Base-by-base conservation (phyloP, 1,140 invertebrate species). In the Matsumurasca onukii region DNA sequence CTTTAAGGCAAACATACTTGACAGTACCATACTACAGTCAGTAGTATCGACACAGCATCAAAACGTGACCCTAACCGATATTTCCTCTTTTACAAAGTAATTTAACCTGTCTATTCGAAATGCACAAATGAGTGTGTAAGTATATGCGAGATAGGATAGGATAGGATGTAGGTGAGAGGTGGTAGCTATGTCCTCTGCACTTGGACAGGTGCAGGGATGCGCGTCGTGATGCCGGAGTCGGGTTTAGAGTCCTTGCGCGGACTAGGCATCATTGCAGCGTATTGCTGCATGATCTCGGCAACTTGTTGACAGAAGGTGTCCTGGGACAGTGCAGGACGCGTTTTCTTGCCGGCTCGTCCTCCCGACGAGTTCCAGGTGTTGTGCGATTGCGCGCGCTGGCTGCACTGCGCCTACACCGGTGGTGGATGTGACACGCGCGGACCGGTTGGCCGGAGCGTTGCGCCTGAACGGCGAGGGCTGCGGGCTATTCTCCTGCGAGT, bases 331-430 rank as follows among this genome's bases (percentile, higher is more conserved):
- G 82, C 82, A 0, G 88, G 84, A 31, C 89, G 82, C 17, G 86
- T 79, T 81, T 80, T 29, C 71, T 75, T 73, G 69, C 79, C 24
- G 73, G 0, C 78, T 82, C 52, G 80, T 80, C 5, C 89, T 81
- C 1, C 88, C 31, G 68, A 45, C 3, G 49, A 88, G 71, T 86
- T 88, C 89, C 89, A 91, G 0, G 89, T 90, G 69, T 88, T 89
- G 49, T 52, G 71, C 76, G 83, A 68, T 75, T 80, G 76, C 70
- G 81, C 34, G 34, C 5, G 34, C 69, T 88, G 89, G 48, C 59
- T 71, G 76, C 83, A 68, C 74, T 80, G 76, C 69, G 81, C 31
- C 76, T 81, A 82, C 82, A 1, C 82, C 73, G 61, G 78, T 80
- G 3, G 78, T 79, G 3, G 31, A 22, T 1, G 5, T 20, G 13